Evolutionary conservation across 2,113 vertebrate genomes (phyloP).

Genomic region (Rhynchopsitta pachyrhyncha): DNA sequence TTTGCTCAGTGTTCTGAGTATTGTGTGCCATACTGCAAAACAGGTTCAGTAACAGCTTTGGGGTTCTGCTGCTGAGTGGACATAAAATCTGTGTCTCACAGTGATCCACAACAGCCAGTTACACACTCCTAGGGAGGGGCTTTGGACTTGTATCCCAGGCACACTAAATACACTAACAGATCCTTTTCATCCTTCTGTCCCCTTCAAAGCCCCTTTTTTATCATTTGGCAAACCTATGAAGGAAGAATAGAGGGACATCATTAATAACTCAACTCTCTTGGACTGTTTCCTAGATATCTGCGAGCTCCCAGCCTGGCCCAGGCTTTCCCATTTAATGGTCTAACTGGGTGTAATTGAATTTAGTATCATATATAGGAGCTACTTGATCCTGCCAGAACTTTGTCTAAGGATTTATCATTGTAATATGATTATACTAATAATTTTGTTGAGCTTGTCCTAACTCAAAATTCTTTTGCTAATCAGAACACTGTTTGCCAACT

Average conservation of each 20-base stretch:
- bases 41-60: background rate
- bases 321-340: background rate
- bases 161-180: background rate
- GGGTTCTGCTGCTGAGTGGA: background rate
- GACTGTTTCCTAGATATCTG: background rate
- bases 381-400: background rate
- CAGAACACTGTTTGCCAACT: background rate
- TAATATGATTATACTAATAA: slow-evolving; percentile 26
- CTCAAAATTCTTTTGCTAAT: slow-evolving; percentile 36
- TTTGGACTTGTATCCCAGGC: background rate
- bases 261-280: background rate
- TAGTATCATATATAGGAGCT: background rate
- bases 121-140: background rate
- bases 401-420: background rate
- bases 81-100: accelerated
- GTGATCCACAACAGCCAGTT: background rate
- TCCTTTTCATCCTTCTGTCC: background rate
- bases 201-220: background rate
- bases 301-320: background rate
- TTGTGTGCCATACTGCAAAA: background rate
- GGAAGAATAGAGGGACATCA: background rate
- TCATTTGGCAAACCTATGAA: accelerated
- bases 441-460: background rate
- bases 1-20: background rate
- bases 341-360: slow-evolving; percentile 17